Evolutionary conservation across 2,888 invertebrate genomes (phyloP), one percentile per base, ranked within the genome.

Genomic region (Chrysodeixis includens): DNA sequence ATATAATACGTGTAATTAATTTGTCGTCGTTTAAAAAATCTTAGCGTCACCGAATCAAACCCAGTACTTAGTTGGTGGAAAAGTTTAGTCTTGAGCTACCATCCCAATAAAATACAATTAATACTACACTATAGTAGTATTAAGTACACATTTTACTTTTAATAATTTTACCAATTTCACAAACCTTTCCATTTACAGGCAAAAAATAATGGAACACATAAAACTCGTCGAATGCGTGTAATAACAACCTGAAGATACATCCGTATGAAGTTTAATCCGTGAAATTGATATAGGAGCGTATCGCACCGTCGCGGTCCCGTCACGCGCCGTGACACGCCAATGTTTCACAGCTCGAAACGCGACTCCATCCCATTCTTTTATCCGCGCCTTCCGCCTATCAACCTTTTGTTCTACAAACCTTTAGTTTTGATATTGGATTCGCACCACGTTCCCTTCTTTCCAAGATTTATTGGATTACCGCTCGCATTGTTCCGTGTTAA

Each of bases 321-420:
- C 91, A 89, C 82, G 77, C 75, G 61, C 60, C 74, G 76, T 85
- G 91, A 90, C 92, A 87, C 82, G 74, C 85, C 88, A 91, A 92
- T 91, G 88, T 91, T 91, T 92, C 92, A 91, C 83, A 73, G 81
- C 76, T 66, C 62, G 76, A 76, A 77, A 77, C 64, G 66, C 76
- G 69, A 83, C 80, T 83, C 83, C 80, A 88, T 85, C 51, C 85
- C 84, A 84, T 86, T 88, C 85, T 85, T 88, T 88, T 87, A 88
- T 88, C 86, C 84, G 78, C 82, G 80, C 84, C 88, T 87, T n/a
- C n/a, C n/a, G 30, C 30, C 30, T 5, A 88, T 87, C 88, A 89
- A 83, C 83, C 87, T 89, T 89, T 90, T 89, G 88, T 89, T 88
- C 86, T 86, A 84, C 72, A 86, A 88, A 83, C 83, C 84, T 86